Base-by-base conservation (phyloP, 2,888 invertebrate genomes). In the Muschampia plurimacula region DNA sequence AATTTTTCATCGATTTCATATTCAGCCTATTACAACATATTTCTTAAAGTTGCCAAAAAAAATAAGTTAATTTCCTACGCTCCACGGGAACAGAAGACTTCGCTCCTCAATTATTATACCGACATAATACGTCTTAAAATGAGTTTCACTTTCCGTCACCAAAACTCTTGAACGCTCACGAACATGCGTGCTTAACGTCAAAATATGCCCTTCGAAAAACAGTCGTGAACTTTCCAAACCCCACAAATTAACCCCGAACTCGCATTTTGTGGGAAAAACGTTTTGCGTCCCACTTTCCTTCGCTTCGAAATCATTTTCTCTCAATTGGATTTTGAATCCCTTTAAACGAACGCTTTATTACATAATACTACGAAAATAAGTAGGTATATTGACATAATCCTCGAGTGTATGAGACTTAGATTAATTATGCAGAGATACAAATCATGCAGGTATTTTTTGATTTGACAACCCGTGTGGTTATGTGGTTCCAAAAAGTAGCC, bases 301-400 rank as follows among this genome's bases (percentile, higher is more conserved):
- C 46, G 46, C 60, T 15, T 41, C 62, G 64, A 75, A 77, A 79
- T 79, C 64, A 77, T 77, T 79, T 78, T 74, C 75, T 68, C 65
- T 66, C 68, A 82, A 83, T 82, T 82, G 77, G 72, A 82, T 81
- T 79, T 73, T 76, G 72, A 79, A 79, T 76, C 76, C 67, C 76
- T 78, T 77, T 68, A 81, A 78, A 77, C 65, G 60, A 64, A 68
- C 72, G 73, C 52, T 44, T 66, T 66, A 44, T 65, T 44, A 72
- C 63, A 62, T 64, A 46, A 46, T 63, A 68, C 39, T 64, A 71
- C 44, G 64, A 74, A 62, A 57, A 70, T 22, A 22, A 22, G 4
- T 72, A 73, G 13, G 55, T 28, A 39, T 67, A 41, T 57, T 67
- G 22, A 39, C 8, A 39, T 62, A 8, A 10, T 55, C 55, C 55